Evolutionary conservation across 2,113 vertebrate genomes (phyloP).

Genomic region (Pyxicephalus adspersus): DNA sequence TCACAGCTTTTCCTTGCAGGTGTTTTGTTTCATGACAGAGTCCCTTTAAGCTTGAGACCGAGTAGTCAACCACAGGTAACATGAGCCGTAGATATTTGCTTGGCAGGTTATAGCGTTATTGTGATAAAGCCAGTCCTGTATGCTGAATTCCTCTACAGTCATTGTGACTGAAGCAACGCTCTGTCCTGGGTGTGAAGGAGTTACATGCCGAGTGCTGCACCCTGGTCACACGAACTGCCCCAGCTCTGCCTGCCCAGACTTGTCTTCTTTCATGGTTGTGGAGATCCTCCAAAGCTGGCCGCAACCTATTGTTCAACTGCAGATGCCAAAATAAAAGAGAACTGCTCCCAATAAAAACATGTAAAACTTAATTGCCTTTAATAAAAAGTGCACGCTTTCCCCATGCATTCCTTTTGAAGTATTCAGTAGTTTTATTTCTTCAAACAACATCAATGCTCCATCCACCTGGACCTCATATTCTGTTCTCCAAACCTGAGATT

Average conservation of each 20-base stretch:
- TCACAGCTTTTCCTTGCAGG: no score
- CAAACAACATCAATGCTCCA: not conserved
- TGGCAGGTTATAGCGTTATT: no score
- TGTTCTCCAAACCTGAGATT: no score
- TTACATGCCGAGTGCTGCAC: conserved; percentile 32
- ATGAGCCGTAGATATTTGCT: no score
- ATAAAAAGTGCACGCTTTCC: conserved; percentile 1
- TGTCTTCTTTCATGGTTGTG: conserved; percentile 52
- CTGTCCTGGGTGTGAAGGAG: conserved; percentile 3
- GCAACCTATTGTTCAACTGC: not conserved
- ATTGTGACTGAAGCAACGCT: not conserved
- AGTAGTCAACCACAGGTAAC: no score
- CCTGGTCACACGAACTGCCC: conserved; percentile 42
- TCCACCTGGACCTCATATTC: not conserved
- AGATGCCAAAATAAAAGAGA: conserved; percentile 39
- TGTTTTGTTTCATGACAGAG: no score
- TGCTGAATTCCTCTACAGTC: conserved; percentile 23
- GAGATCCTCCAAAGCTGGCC: conserved; percentile 24
- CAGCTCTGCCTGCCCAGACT: conserved; percentile 67
- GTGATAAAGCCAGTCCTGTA: not conserved
- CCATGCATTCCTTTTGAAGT: not conserved
- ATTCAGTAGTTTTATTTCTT: not conserved
- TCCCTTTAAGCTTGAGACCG: no score
- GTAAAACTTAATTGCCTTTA: conserved; percentile 39
- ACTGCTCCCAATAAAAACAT: conserved; percentile 28